Evolutionary conservation across 2,888 invertebrate genomes (phyloP), one percentile per base, ranked within the genome.

Genomic region (Epsilonema sp.): DNA sequence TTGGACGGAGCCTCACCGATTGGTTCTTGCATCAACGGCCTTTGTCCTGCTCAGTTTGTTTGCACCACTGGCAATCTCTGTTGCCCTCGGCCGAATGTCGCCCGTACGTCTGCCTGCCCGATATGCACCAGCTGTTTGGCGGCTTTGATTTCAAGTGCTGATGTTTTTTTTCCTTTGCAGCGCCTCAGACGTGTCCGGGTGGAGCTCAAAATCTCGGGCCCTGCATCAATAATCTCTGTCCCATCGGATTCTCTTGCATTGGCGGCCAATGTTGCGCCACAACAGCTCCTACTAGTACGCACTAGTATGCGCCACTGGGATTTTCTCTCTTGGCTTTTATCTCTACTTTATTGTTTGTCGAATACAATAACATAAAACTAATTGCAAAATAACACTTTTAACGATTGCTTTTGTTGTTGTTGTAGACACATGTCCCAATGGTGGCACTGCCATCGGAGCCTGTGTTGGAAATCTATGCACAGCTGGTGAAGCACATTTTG

Each of bases 11-110:
- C 57, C 46, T 51, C 51, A 4, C 53, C 55, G 21, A 53, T 62
- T 40, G 61, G 61, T n/a, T 55, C 56, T 42, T 57, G 60, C 49
- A 56, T 60, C 49, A 62, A 60, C 53, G 60, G 60, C 37, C 56
- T 56, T 38, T 62, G 62, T 50, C 59, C 59, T 8, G 42, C 42
- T 8, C 22, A 23, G 8, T 31, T 11, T 16, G 31, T 31, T 16
- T 31, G 31, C 16, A 8, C 8, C 8, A 31, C 8, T 16, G 16
- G 16, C 31, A 8, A 31, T 8, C 16, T 8, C 31, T 31, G 31
- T 31, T 16, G 8, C 16, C 31, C 8, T 11, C 8, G 31, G 8
- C 8, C 31, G 31, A 16, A 8, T 31, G 8, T 16, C 8, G 16
- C 31, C 31, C 8, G 31, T 31, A 31, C 8, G 31, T 31, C 16